Percentiles rank a stretch among this genome's conserved stretches.
Evolutionary conservation across 2,797 vertebrate species (phyloP).

Genomic region (Notoglanidium macrostoma): DNA sequence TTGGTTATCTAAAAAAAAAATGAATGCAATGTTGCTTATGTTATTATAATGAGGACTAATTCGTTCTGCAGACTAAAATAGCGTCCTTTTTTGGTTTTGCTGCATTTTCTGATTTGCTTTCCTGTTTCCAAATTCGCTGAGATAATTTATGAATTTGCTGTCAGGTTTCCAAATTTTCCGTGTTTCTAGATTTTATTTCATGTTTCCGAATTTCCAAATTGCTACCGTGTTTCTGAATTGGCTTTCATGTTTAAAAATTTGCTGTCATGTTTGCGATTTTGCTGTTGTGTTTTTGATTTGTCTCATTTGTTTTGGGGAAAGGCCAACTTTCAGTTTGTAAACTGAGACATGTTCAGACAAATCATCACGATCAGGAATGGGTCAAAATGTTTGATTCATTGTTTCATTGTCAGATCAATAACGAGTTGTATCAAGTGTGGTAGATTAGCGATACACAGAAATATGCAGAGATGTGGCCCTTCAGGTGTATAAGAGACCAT

Average conservation of each 20-base stretch:
- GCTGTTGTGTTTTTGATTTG: background rate
- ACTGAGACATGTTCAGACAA: slow-evolving; percentile 2
- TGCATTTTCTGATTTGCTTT: background rate
- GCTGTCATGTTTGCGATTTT: background rate
- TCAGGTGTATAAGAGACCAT: background rate
- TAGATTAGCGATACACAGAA: background rate
- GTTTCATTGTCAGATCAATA: background rate
- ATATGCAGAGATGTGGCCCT: background rate
- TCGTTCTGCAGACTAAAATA: background rate
- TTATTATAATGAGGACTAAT: background rate
- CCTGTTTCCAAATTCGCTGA: background rate
- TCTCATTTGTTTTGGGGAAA: background rate
- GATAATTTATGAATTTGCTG: background rate
- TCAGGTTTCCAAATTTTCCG: background rate
- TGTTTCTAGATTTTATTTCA: background rate
- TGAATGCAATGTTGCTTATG: background rate
- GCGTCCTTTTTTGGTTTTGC: background rate
- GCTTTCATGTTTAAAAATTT: background rate
- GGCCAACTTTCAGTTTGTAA: background rate
- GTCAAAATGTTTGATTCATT: background rate
- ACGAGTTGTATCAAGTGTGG: background rate
- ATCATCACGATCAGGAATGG: background rate
- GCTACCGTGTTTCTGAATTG: background rate
- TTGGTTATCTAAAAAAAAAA: background rate
- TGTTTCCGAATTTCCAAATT: background rate